These are phyloP conservation scores for Naja naja DNA, from an alignment of 2,113 vertebrate species.

Conservation along the genomic window DNA sequence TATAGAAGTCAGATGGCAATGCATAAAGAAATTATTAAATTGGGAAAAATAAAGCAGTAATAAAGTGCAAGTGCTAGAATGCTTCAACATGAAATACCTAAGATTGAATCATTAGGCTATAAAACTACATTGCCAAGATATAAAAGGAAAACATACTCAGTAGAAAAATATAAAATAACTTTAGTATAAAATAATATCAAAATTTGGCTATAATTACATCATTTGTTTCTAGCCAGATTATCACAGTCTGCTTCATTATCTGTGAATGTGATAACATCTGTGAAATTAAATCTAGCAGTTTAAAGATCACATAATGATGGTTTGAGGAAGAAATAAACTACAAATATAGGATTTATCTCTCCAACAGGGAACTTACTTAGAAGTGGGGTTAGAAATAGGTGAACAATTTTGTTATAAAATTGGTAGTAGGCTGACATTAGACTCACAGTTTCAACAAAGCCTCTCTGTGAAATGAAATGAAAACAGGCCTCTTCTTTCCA, in stretches of 20 bases:
- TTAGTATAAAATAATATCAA: not conserved
- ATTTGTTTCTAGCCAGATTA: not conserved
- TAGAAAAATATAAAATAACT: not conserved
- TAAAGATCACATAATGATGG: not conserved
- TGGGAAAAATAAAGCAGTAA: not conserved
- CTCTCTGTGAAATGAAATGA: not conserved
- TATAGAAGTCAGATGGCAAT: not conserved
- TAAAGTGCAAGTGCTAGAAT: not conserved
- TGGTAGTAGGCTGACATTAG: not conserved
- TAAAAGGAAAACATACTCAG: not conserved
- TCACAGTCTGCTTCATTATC: not conserved
- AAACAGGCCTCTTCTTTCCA: not conserved
- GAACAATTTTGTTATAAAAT: not conserved
- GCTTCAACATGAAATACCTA: not conserved
- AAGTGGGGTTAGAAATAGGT: not conserved
- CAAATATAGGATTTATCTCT: not conserved
- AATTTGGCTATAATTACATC: not conserved
- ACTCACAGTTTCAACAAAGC: not conserved
- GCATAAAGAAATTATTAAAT: not conserved
- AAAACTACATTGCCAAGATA: not conserved
- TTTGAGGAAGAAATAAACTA: not conserved
- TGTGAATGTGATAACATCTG: not conserved
- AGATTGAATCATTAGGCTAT: not conserved
- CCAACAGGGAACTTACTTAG: not conserved
- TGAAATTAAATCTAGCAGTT: not conserved